These are phyloP conservation scores for Cetonia aurata DNA, from an alignment of 2,888 invertebrate species.

Conservation along the genomic window DNA sequence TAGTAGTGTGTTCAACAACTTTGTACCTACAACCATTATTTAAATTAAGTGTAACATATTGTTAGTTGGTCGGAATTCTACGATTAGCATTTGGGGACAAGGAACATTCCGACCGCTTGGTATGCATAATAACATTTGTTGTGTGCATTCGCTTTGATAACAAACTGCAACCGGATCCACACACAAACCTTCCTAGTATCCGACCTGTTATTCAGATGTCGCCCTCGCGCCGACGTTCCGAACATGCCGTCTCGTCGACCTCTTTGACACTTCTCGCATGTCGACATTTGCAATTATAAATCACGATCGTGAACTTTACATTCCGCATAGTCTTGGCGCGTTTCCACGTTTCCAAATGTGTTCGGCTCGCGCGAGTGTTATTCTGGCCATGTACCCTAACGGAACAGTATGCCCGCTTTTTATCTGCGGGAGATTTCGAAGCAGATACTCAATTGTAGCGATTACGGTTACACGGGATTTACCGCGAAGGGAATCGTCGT, in stretches of 20 bases:
- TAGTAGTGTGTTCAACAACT: too few species aligned
- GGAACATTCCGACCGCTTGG: not conserved
- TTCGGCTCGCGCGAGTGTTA: not conserved
- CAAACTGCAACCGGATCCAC: conserved; percentile 3
- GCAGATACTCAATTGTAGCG: conserved; percentile 45
- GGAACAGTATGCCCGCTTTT: conserved; percentile 54
- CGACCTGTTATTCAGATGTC: not conserved
- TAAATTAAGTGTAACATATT: conserved; percentile 17
- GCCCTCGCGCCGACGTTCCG: not conserved
- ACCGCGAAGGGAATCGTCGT: conserved; percentile 40
- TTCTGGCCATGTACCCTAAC: not conserved
- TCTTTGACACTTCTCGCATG: conserved; percentile 37
- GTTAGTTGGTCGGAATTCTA: not conserved
- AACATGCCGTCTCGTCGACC: conserved; percentile 21
- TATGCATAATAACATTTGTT: conserved; percentile 6
- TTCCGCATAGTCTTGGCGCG: conserved; percentile 22
- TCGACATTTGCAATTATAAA: conserved; percentile 28
- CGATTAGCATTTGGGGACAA: conserved; percentile 1
- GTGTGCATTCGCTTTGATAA: conserved; percentile 6
- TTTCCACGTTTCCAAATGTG: conserved; percentile 23
- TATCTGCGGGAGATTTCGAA: conserved; percentile 57
- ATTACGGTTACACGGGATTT: conserved; percentile 34
- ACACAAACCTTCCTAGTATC: not conserved
- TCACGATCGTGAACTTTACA: conserved; percentile 18
- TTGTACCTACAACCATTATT: not conserved